These are phyloP conservation scores for Triops cancriformis DNA, from an alignment of 1,140 invertebrate species.

Conservation along the genomic window DNA sequence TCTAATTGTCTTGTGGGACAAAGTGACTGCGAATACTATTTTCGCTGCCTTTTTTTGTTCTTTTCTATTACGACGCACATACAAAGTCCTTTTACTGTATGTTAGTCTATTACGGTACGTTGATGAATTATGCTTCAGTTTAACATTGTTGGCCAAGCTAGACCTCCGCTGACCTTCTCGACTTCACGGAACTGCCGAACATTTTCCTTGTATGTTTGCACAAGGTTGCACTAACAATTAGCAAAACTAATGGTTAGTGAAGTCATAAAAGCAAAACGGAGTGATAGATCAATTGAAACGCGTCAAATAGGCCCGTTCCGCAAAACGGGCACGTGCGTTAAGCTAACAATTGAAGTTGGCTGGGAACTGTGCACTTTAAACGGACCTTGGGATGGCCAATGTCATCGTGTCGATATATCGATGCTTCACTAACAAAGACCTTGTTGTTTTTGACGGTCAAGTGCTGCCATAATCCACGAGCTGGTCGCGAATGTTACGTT, in stretches of 20 bases:
- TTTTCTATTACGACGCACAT: too few species aligned
- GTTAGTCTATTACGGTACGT: too few species aligned
- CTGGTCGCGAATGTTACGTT: background rate
- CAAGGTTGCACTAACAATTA: background rate
- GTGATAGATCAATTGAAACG: background rate
- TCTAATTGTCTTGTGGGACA: too few species aligned
- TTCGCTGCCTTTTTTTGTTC: too few species aligned
- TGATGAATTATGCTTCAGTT: background rate
- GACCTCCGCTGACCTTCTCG: background rate
- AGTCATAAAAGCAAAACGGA: background rate
- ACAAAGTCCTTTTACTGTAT: too few species aligned
- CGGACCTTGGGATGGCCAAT: background rate
- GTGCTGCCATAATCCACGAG: background rate
- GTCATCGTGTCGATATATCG: background rate
- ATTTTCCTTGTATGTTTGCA: background rate
- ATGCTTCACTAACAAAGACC: background rate
- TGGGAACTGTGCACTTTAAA: background rate
- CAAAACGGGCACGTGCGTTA: background rate
- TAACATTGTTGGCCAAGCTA: background rate
- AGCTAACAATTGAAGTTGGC: background rate
- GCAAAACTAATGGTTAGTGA: background rate
- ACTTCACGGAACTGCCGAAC: background rate
- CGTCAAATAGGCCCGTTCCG: background rate
- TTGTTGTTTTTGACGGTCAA: background rate
- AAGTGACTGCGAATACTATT: too few species aligned